Percentiles rank a stretch among this genome's conserved stretches.
phyloP scores from a whole-genome alignment of 2,888 invertebrate genomes.

The Fabriciana adippe region DNA sequence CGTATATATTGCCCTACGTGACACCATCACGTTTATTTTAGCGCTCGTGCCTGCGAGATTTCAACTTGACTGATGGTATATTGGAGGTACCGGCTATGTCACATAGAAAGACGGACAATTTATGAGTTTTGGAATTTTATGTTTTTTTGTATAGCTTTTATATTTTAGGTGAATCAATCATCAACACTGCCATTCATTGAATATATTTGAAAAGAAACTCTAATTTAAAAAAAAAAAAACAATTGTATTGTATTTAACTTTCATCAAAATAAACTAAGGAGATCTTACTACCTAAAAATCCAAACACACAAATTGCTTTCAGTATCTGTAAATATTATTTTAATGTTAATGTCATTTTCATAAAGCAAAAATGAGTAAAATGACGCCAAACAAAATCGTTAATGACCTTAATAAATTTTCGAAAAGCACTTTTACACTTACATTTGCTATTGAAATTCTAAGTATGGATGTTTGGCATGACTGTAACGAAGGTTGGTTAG shows the following conservation, averaged over 20 bases:
- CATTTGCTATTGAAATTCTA: conserved; percentile 66
- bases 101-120: conserved; percentile 25
- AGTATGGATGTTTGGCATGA: conserved; percentile 66
- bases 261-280: no score
- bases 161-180: no score
- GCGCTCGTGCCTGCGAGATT: conserved; percentile 23
- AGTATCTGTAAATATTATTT: not conserved
- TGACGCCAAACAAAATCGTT: conserved; percentile 30
- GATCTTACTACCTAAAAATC: no score
- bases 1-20: conserved; percentile 30
- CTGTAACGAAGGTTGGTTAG: conserved; percentile 60
- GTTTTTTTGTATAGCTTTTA: not conserved
- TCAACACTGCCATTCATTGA: no score
- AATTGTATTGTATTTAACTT: no score
- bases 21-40: conserved; percentile 23
- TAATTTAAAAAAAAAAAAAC: no score
- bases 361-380: conserved; percentile 38
- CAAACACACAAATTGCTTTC: no score
- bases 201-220: no score
- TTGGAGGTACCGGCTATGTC: conserved; percentile 7
- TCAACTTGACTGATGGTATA: conserved; percentile 30
- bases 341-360: not conserved
- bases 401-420: conserved; percentile 31
- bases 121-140: conserved; percentile 16
- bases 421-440: conserved; percentile 56